Conservation (phyloP, 1,140 invertebrate genomes). For the Odontomachus brunneus region DNA sequence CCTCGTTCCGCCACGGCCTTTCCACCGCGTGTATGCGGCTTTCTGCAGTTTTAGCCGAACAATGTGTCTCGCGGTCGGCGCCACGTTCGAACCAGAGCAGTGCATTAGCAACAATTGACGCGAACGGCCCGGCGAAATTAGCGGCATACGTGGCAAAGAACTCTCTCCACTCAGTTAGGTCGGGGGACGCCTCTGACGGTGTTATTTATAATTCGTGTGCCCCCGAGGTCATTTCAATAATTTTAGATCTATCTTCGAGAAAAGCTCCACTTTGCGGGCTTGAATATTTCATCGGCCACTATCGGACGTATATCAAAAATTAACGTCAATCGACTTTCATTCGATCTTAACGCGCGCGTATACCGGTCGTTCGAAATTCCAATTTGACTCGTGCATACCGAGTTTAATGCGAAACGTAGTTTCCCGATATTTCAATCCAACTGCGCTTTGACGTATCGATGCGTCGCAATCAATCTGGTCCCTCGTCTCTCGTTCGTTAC, state of each 20-base stretch:
- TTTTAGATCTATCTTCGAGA: not conserved
- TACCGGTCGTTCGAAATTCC: not conserved
- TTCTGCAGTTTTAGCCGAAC: constrained; percentile 46
- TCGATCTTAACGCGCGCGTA: constrained; percentile 27
- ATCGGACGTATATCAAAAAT: no score
- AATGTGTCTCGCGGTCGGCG: constrained; percentile 31
- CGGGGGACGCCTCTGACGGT: not conserved
- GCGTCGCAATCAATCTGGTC: constrained; percentile 21
- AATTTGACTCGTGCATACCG: no score
- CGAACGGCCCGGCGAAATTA: constrained; percentile 15
- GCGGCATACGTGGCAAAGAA: not conserved
- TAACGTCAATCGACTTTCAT: not conserved
- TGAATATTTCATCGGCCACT: no score
- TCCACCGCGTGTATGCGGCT: constrained; percentile 23
- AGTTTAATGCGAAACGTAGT: not conserved
- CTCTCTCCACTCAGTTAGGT: no score
- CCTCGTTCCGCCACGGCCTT: not conserved
- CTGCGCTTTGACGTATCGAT: constrained; percentile 9
- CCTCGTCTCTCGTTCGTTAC: not conserved
- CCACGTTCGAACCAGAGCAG: not conserved
- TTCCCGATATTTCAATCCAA: not conserved
- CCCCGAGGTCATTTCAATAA: not conserved
- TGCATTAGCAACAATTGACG: constrained; percentile 43
- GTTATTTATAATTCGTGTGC: constrained; percentile 6
- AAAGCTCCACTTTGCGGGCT: no score